Evolutionary conservation across 2,888 invertebrate species (phyloP).

Genomic region (Callosobruchus maculatus): DNA sequence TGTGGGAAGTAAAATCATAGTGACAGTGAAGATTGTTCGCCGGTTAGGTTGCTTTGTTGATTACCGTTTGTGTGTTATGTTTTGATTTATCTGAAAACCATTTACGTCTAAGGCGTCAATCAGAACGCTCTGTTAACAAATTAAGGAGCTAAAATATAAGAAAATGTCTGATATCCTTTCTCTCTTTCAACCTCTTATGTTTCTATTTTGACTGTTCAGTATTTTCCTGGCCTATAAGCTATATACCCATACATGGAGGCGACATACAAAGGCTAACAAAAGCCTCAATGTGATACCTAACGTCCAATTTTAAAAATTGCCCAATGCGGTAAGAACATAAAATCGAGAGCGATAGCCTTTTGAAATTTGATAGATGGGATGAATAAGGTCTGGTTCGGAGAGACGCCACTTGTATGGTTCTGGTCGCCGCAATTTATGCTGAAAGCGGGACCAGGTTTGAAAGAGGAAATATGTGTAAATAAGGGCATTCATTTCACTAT

Average conservation of each 20-base stretch:
- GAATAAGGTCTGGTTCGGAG: neutral
- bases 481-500: neutral
- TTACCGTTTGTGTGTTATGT: too few relatives aligned
- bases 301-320: neutral
- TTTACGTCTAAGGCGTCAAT: too few relatives aligned
- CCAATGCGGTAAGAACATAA: neutral
- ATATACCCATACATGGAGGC: neutral
- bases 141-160: too few relatives aligned
- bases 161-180: too few relatives aligned
- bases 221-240: neutral
- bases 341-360: neutral
- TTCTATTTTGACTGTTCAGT: too few relatives aligned
- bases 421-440: neutral
- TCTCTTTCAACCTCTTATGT: too few relatives aligned
- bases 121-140: too few relatives aligned
- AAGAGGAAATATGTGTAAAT: neutral
- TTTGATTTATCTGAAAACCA: too few relatives aligned
- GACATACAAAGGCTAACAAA: neutral
- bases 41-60: too few relatives aligned
- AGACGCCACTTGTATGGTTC: neutral
- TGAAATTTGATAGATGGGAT: neutral
- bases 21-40: too few relatives aligned
- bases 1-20: too few relatives aligned
- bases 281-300: neutral
- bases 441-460: neutral